A percentile compares a stretch with the other conserved stretches of the same genome.
These are phyloP conservation scores for Deladenus siricidicola DNA, from an alignment of 2,888 invertebrate genomes.

Conservation along the genomic window DNA sequence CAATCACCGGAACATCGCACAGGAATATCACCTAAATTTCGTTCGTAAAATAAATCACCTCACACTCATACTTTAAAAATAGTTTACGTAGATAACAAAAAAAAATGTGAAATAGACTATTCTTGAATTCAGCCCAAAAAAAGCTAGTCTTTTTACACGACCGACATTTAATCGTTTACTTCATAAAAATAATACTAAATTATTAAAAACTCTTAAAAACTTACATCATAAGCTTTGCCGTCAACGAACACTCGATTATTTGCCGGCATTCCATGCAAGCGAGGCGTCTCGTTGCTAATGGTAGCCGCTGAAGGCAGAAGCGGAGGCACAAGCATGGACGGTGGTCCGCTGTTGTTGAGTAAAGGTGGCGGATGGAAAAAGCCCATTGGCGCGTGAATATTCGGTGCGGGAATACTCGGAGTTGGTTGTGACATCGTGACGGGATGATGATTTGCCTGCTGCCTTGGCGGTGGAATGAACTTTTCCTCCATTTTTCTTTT, in stretches of 20 bases:
- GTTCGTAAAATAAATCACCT: no score
- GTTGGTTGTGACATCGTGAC: neutral
- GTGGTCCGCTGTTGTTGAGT: conserved; percentile 11
- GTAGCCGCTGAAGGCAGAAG: neutral
- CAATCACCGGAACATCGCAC: conserved; percentile 48
- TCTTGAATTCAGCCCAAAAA: no score
- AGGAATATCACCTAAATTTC: conserved; percentile 40
- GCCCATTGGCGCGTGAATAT: neutral
- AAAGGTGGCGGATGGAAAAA: conserved; percentile 6
- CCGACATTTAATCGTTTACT: no score
- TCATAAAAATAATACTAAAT: no score
- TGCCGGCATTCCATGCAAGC: conserved; percentile 43
- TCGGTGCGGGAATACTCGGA: conserved; percentile 4
- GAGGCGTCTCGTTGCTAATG: conserved; percentile 35
- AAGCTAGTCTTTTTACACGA: no score
- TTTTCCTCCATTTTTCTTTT: no score
- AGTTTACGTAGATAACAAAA: no score
- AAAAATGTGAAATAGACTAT: no score
- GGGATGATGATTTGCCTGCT: neutral
- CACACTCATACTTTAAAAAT: no score
- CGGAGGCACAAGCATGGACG: conserved; percentile 6
- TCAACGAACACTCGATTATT: conserved; percentile 54
- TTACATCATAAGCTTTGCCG: conserved; percentile 51
- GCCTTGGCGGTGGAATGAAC: no score
- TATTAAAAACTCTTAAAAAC: neutral